Conservation (phyloP, 1,140 invertebrate species). For the Diorhabda carinulata region DNA sequence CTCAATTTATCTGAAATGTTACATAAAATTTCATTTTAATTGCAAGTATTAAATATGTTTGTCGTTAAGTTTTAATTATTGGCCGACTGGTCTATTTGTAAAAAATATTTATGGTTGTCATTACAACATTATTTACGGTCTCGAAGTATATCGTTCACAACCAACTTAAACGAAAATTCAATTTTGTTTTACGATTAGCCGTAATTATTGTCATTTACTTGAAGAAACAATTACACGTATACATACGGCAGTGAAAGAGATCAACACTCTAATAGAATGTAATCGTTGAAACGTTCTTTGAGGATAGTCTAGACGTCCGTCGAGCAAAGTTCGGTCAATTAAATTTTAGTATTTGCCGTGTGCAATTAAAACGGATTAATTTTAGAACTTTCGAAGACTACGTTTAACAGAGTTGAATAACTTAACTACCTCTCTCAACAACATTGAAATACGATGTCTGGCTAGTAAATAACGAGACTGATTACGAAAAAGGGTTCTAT, state of each 20-base stretch:
- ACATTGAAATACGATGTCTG: too few species aligned
- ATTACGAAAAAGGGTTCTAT: too few species aligned
- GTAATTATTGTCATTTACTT: slow-evolving; percentile 1
- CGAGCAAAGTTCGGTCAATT: not conserved
- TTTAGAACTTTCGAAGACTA: not conserved
- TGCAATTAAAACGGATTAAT: not conserved
- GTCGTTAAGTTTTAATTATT: not conserved
- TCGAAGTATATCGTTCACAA: not conserved
- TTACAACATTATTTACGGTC: not conserved
- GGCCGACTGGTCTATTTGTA: not conserved
- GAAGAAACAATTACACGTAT: not conserved
- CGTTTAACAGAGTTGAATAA: too few species aligned
- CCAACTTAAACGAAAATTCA: not conserved
- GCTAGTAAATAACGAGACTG: too few species aligned
- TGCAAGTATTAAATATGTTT: too few species aligned
- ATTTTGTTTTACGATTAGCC: not conserved
- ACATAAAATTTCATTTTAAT: too few species aligned
- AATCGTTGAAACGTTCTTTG: not conserved
- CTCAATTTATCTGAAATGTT: too few species aligned
- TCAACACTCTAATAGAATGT: slow-evolving; percentile 2
- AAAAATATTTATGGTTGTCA: not conserved
- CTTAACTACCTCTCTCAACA: too few species aligned
- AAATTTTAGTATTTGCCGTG: not conserved
- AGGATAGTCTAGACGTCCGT: not conserved
- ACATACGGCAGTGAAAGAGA: not conserved